Percentiles rank a stretch among this genome's conserved stretches.
phyloP scores from a whole-genome alignment of 2,113 vertebrate genomes.

The Naja naja region DNA sequence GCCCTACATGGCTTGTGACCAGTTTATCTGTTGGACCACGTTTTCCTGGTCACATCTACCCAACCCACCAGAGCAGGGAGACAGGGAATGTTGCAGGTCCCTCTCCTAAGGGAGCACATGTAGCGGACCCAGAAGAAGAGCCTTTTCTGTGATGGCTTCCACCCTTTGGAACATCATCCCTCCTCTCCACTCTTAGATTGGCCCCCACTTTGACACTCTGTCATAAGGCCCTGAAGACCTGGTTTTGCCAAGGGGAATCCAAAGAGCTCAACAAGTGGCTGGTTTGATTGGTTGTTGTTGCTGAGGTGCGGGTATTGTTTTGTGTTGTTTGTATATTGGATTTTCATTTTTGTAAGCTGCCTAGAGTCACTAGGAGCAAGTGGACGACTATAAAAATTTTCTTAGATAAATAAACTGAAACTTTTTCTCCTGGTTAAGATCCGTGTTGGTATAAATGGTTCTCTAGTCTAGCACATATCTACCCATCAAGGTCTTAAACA shows the following conservation, averaged over 20 bases:
- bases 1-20: not conserved
- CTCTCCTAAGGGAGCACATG: not conserved
- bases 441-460: not conserved
- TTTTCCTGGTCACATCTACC: not conserved
- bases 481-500: not conserved
- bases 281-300: too few relatives aligned
- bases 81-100: not conserved
- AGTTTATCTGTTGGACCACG: not conserved
- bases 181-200: not conserved
- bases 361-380: too few relatives aligned
- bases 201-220: not conserved
- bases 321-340: too few relatives aligned
- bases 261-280: too few relatives aligned
- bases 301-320: too few relatives aligned
- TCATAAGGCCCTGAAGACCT: not conserved
- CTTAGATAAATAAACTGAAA: too few relatives aligned
- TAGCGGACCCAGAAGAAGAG: not conserved
- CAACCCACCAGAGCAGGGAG: not conserved
- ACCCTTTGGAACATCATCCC: too few relatives aligned
- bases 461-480: not conserved
- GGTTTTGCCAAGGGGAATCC: not conserved
- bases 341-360: too few relatives aligned
- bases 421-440: not conserved
- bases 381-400: too few relatives aligned
- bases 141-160: not conserved